These are phyloP conservation scores for Episyrphus balteatus DNA, from an alignment of 1,140 invertebrate genomes.

Conservation along the genomic window DNA sequence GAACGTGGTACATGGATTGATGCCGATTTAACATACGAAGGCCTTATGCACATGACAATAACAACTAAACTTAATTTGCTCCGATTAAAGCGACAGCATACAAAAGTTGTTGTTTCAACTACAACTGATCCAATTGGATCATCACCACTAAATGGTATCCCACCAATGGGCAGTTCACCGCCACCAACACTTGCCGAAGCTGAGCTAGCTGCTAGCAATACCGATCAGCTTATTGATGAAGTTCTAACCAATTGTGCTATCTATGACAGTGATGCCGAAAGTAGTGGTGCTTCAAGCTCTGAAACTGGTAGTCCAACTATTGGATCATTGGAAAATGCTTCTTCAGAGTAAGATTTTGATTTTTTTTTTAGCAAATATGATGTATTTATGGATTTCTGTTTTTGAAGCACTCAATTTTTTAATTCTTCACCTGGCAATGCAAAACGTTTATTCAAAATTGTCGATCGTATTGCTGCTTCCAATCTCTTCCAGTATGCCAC, in stretches of 20 bases:
- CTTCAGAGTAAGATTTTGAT: background rate
- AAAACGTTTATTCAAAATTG: constrained; percentile 62
- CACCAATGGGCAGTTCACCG: background rate
- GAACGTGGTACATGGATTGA: constrained; percentile 88
- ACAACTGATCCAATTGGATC: background rate
- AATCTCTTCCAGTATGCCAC: constrained; percentile 68
- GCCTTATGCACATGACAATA: constrained; percentile 78
- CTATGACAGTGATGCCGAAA: constrained; percentile 79
- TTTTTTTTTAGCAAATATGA: too few relatives aligned
- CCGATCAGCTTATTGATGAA: background rate
- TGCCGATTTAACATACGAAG: constrained; percentile 80
- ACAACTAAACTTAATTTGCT: constrained; percentile 92
- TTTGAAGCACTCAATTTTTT: constrained; percentile 14
- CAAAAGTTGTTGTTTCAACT: background rate
- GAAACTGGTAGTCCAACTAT: constrained; percentile 55
- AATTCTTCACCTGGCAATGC: constrained; percentile 32
- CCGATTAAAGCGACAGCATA: constrained; percentile 48
- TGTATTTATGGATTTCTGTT: background rate
- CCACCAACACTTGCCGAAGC: background rate
- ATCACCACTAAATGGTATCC: constrained; percentile 3
- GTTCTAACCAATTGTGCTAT: constrained; percentile 38
- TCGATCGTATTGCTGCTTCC: constrained; percentile 81
- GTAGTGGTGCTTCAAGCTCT: constrained; percentile 81
- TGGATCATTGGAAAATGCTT: background rate
- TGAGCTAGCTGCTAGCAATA: background rate